Evolutionary conservation across 2,888 invertebrate species (phyloP), one percentile per base, ranked within the genome.

Genomic region (Orchesella flavescens): DNA sequence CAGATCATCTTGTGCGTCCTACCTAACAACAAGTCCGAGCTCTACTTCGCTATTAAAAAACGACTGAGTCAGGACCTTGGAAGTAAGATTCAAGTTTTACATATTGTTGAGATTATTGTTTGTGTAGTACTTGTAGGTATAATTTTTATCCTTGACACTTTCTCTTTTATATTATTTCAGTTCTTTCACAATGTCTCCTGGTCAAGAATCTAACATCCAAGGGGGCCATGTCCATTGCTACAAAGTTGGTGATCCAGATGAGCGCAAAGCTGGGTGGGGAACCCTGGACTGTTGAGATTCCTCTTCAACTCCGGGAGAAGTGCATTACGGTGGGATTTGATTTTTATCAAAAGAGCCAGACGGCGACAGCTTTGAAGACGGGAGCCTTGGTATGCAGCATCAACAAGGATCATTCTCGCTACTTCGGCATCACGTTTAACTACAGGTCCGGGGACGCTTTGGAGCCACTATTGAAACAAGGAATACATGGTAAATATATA

Each of bases 361-460:
- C 92, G 92, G 15, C 91, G 91, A 53, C 94, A 93, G 89, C 87
- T 89, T 86, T 88, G 90, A 65, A 90, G 90, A 24, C 91, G 88
- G 95, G 95, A 7, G 96, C 95, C 0, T 93, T 97, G 89, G 95
- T 97, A 0, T 95, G 95, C 0, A 94, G 95, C 0, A 87, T 92
- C 24, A 92, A 93, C 86, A 87, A 85, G 1, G 89, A 89, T 0
- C 91, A 94, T 89, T 93, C 93, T 0, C 91, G 93, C n/a, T 97
- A 94, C 89, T 97, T 92, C 89, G 94, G 94, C 1, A n/a, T 92
- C 93, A 94, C 94, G 10, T 79, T 72, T 24, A 15, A 43, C n/a
- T 79, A 21, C 57, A 5, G 15, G 1, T 46, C 55, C 0, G 19
- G 0, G 4, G 10, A 10, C 0, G 72, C 53, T 0, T 21, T 79